Evolutionary conservation across 1,140 invertebrate species (phyloP), one percentile per base, ranked within the genome.

Genomic region (Phenacoccus solenopsis): DNA sequence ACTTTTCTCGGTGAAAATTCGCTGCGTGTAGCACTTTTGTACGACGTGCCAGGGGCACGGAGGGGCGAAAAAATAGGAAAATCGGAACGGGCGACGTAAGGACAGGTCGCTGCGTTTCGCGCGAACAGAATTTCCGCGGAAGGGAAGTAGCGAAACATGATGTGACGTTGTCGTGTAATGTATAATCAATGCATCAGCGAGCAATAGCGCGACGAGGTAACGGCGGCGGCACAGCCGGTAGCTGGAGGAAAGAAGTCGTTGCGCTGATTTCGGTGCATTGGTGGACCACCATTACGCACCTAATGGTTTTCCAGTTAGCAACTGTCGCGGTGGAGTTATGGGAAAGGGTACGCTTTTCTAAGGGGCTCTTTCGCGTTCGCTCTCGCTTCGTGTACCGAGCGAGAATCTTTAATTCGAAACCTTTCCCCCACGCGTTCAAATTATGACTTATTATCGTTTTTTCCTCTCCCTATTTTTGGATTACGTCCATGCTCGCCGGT

Each of bases 401-500:
- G 59, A 64, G 59, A 64, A 64, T 64, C 59, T 64, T 64, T 64
- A 64, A 64, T 64, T 64, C 59, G 2, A 64, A 64, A 24, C 59
- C 21, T 64, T 64, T 64, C 38, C 59, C 59, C 21, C 21, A 64
- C 59, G 59, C 9, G 59, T 27, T 25, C 59, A 64, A 64, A 64
- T 64, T 64, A 64, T 64, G 59, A 64, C 59, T 64, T 64, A 64
- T 64, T 64, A 64, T 64, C 59, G 59, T 64, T 64, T 64, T 64
- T 27, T 64, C n/a, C n/a, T n/a, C 25, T 24, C 25, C 25, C 25
- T 20, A 10, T 64, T 64, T 64, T 64, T 64, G 59, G 38, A 49
- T 49, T 49, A 49, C 16, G 20, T 49, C 38, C 38, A 49, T 49
- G 38, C 38, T 49, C 38, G 38, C 38, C 5, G 4, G 4, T n/a